Percentiles rank a stretch among this genome's conserved stretches.
Conservation (phyloP, 1,140 invertebrate species). For the Bombus superbus region DNA sequence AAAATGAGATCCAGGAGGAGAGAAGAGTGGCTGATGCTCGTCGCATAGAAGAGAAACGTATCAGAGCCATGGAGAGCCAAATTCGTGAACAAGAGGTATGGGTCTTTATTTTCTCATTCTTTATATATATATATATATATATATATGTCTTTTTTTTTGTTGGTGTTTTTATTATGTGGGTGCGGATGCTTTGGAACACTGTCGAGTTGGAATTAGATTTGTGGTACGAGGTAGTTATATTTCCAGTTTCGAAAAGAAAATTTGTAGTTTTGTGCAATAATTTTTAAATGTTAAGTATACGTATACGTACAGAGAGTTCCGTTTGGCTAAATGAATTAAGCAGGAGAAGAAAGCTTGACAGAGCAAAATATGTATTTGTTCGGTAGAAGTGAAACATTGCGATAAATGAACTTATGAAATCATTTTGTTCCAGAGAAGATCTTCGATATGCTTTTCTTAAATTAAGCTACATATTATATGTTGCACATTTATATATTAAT, state of each 20-base stretch:
- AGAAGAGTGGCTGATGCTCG: constrained; percentile 70
- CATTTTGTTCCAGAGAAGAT: too few species aligned
- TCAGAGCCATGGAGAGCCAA: constrained; percentile 84
- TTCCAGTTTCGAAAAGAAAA: not conserved
- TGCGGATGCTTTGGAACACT: constrained; percentile 11
- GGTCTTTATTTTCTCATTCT: not conserved
- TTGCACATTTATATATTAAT: too few species aligned
- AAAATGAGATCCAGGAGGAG: constrained; percentile 70
- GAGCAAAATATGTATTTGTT: too few species aligned
- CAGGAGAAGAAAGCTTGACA: not conserved
- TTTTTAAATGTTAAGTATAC: not conserved
- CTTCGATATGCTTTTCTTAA: too few species aligned
- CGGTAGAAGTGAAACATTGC: not conserved
- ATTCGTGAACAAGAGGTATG: constrained; percentile 84
- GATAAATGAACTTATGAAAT: too few species aligned
- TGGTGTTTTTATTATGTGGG: not conserved
- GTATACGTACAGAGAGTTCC: not conserved
- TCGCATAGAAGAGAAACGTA: constrained; percentile 80
- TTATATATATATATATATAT: not conserved
- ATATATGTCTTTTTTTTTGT: not conserved
- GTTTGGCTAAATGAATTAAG: not conserved
- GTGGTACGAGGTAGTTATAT: not conserved
- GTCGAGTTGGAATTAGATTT: not conserved
- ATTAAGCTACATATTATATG: too few species aligned
- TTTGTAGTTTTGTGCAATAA: not conserved